Percentiles rank a stretch among this genome's conserved stretches.
Evolutionary conservation across 2,113 vertebrate genomes (phyloP).

Genomic region (Podocnemis expansa): DNA sequence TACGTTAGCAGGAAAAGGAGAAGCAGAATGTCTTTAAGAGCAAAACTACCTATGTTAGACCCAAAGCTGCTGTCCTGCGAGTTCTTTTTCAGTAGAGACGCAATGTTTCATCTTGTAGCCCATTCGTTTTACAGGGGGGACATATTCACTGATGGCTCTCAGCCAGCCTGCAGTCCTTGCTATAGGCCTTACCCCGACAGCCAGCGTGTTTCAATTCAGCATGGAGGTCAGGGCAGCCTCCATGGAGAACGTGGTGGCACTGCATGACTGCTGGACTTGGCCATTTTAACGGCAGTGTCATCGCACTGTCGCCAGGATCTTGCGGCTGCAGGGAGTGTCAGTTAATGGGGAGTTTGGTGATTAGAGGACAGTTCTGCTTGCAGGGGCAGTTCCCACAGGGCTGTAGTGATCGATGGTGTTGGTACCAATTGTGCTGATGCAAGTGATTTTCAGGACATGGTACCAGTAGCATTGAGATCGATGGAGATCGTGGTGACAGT

Average conservation of each 20-base stretch:
- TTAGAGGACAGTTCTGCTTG: not conserved
- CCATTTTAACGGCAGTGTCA: not conserved
- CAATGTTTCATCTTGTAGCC: too few species aligned
- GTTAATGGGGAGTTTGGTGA: not conserved
- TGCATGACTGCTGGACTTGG: not conserved
- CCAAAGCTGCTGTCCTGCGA: not conserved
- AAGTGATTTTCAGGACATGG: not conserved
- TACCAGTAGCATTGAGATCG: not conserved
- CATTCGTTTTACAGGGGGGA: too few species aligned
- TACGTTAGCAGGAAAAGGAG: not conserved
- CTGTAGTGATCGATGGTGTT: not conserved
- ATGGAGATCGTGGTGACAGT: not conserved
- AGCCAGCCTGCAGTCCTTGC: not conserved
- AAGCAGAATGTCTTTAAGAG: not conserved
- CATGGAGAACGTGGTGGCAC: not conserved
- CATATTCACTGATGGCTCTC: not conserved
- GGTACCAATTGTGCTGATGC: not conserved
- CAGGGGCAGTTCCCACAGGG: not conserved
- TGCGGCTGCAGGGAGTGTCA: not conserved
- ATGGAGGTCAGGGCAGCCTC: not conserved
- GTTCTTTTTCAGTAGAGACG: not conserved
- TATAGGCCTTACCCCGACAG: not conserved
- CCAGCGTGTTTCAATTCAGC: not conserved
- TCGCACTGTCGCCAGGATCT: not conserved
- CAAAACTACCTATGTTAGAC: not conserved